Evolutionary conservation across 1,140 invertebrate species (phyloP).

Genomic region (Aleiodes sp.): DNA sequence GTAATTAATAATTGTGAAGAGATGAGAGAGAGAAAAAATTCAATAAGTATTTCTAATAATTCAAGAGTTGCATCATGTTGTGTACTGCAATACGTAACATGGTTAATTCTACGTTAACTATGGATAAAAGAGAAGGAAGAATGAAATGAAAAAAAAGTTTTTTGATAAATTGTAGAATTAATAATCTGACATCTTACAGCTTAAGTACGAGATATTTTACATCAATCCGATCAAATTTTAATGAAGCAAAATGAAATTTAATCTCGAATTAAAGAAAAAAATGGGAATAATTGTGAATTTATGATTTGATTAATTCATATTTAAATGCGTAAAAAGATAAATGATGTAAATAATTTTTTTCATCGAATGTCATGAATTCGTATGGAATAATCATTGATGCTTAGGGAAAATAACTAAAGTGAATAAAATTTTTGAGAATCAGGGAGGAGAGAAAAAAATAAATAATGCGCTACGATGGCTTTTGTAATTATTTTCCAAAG

Average conservation of each 20-base stretch:
- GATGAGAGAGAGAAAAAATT: not conserved
- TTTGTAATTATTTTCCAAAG: not conserved
- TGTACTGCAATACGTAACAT: not conserved
- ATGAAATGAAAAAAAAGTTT: not conserved
- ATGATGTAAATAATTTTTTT: constrained; percentile 6
- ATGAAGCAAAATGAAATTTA: not conserved
- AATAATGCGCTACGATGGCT: not conserved
- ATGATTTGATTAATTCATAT: not conserved
- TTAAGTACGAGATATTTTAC: not conserved
- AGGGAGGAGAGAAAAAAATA: not conserved
- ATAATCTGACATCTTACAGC: not conserved
- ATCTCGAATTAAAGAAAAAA: not conserved
- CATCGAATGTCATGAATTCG: not conserved
- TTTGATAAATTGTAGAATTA: constrained; percentile 8
- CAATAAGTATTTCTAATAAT: not conserved
- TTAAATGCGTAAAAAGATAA: not conserved
- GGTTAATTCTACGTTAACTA: too few relatives aligned
- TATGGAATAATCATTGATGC: not conserved
- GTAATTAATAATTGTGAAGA: too few relatives aligned
- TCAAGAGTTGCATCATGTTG: not conserved
- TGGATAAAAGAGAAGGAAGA: too few relatives aligned
- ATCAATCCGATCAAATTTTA: not conserved
- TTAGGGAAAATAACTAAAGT: not conserved
- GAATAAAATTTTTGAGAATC: not conserved
- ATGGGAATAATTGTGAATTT: too few relatives aligned